Percentiles rank a stretch among this genome's conserved stretches.
These are phyloP conservation scores for Tetrax tetrax DNA, from an alignment of 2,113 vertebrate species.

Conservation along the genomic window DNA sequence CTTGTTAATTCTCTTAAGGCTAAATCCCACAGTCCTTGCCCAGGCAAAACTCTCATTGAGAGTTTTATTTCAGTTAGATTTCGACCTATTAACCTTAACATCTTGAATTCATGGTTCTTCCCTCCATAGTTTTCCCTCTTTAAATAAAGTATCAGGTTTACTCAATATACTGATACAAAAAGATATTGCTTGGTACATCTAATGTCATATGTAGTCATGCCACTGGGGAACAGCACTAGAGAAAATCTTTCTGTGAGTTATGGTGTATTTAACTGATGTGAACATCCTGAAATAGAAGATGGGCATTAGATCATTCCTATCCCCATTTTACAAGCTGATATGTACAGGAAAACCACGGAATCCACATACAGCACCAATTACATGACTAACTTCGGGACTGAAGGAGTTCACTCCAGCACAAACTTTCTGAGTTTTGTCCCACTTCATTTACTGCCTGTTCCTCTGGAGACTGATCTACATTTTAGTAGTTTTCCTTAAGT, in stretches of 20 bases:
- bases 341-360: not conserved
- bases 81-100: constrained; percentile 52
- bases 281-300: not conserved
- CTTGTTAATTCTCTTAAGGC: constrained; percentile 59
- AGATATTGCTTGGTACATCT: not conserved
- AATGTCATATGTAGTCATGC: not conserved
- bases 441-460: not conserved
- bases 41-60: constrained; percentile 28
- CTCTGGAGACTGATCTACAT: not conserved
- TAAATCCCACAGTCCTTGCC: constrained; percentile 42
- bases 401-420: not conserved
- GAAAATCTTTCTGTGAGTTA: not conserved
- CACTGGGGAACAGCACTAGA: not conserved
- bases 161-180: not conserved
- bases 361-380: not conserved
- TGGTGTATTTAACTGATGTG: not conserved
- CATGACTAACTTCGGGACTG: not conserved
- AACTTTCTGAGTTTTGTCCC: not conserved
- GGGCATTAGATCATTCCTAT: not conserved
- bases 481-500: not conserved
- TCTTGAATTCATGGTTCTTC: constrained; percentile 14
- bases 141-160: constrained; percentile 5
- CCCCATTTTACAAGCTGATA: not conserved
- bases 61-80: constrained; percentile 45
- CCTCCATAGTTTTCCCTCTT: not conserved